phyloP scores from a whole-genome alignment of 2,113 vertebrate species.

The Alces alces region DNA sequence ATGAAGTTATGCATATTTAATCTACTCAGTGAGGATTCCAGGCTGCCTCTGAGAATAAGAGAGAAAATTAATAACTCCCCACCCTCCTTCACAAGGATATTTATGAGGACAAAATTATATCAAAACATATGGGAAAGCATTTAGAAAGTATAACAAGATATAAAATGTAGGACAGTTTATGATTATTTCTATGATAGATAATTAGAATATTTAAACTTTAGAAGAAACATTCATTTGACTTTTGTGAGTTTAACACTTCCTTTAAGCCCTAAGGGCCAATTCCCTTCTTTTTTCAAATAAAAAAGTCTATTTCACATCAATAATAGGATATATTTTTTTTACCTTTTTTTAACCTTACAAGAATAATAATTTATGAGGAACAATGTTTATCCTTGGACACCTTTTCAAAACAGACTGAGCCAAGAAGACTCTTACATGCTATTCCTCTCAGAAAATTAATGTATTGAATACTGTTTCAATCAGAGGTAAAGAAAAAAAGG shows the following conservation, averaged over 20 bases:
- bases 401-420: conserved; percentile 32
- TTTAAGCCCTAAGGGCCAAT: conserved; percentile 11
- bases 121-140: conserved; percentile 57
- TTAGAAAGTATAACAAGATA: conserved; percentile 35
- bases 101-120: conserved; percentile 57
- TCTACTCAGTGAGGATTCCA: conserved; percentile 61
- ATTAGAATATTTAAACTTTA: conserved; percentile 53
- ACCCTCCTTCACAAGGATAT: conserved; percentile 52
- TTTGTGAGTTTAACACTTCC: conserved; percentile 34
- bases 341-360: conserved; percentile 20
- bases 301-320: conserved; percentile 41
- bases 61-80: conserved; percentile 61
- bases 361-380: conserved; percentile 36
- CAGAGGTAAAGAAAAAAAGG: not conserved
- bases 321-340: conserved; percentile 51
- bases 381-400: conserved; percentile 19
- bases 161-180: conserved; percentile 45
- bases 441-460: conserved; percentile 35
- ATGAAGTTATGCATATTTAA: conserved; percentile 74
- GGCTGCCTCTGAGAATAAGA: conserved; percentile 63
- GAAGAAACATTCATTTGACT: conserved; percentile 48
- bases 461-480: not conserved
- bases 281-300: not conserved
- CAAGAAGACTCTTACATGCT: not conserved
- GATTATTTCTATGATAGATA: conserved; percentile 10